A percentile compares a stretch with the other conserved stretches of the same genome.
phyloP scores from a whole-genome alignment of 1,140 invertebrate genomes.

The Drosophila lacteicornis region DNA sequence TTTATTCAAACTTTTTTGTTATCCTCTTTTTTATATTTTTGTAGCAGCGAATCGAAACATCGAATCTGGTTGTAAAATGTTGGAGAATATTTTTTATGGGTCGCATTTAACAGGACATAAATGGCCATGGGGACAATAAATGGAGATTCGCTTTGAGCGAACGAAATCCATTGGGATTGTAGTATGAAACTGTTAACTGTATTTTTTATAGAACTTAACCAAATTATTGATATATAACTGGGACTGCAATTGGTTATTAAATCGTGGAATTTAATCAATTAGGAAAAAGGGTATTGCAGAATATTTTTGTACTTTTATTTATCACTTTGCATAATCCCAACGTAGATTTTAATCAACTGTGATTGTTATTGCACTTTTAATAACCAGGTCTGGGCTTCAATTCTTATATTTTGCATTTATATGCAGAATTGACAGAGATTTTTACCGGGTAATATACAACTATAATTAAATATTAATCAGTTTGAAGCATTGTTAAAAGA shows the following conservation, averaged over 20 bases:
- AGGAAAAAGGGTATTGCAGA: neutral
- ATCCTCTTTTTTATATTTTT: neutral
- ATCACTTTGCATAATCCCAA: neutral
- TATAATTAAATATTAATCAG: too few species aligned
- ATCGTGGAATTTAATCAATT: conserved; percentile 19
- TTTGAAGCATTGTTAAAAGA: too few species aligned
- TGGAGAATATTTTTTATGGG: conserved; percentile 30
- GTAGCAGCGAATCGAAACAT: conserved; percentile 20
- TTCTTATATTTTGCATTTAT: neutral
- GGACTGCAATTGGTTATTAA: conserved; percentile 27
- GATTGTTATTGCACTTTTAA: neutral
- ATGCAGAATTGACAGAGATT: neutral
- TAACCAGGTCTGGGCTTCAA: neutral
- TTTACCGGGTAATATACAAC: too few species aligned
- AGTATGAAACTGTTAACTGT: conserved; percentile 7
- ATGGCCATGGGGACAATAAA: conserved; percentile 25
- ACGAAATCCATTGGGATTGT: conserved; percentile 31
- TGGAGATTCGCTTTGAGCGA: conserved; percentile 11
- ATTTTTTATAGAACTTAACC: conserved; percentile 21
- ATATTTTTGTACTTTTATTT: neutral
- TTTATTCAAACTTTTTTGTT: conserved; percentile 26
- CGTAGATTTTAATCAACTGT: neutral
- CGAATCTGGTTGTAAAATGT: conserved; percentile 29
- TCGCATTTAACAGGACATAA: conserved; percentile 57
- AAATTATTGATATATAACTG: conserved; percentile 30